Evolutionary conservation across 2,113 vertebrate species (phyloP).

Genomic region (Canis aureus): DNA sequence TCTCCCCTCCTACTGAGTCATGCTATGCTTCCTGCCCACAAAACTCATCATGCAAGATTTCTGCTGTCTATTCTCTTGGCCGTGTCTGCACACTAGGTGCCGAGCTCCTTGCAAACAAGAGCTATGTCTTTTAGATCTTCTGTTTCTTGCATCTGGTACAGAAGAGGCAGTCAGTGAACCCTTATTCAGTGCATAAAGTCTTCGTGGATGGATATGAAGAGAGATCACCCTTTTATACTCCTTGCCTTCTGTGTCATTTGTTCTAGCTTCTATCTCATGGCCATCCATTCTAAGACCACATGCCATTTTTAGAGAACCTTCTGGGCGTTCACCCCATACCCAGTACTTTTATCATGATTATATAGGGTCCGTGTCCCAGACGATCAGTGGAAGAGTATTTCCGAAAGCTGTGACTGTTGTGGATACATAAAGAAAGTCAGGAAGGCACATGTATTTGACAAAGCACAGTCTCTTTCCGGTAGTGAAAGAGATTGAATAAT

Average conservation of each 20-base stretch:
- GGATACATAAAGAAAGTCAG: neutral
- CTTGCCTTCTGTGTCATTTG: neutral
- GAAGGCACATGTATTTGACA: neutral
- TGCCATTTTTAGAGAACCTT: neutral
- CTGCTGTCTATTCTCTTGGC: neutral
- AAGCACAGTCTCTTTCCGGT: neutral
- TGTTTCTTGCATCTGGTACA: neutral
- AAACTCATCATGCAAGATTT: neutral
- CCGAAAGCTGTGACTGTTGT: neutral
- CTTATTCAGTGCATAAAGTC: neutral
- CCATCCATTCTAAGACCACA: neutral
- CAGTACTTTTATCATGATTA: neutral
- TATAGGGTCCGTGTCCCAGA: neutral
- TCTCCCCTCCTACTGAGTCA: neutral
- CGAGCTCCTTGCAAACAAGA: neutral
- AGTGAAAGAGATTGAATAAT: neutral
- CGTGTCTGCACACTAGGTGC: neutral
- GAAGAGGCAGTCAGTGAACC: neutral
- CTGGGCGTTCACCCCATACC: neutral
- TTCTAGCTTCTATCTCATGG: neutral
- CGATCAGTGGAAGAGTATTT: neutral
- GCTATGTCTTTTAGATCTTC: neutral
- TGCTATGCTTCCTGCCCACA: neutral
- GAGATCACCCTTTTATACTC: fast-evolving
- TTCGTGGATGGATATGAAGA: neutral